These are phyloP conservation scores for Rhyacophila evoluta DNA, from an alignment of 2,888 invertebrate species.

Conservation along the genomic window DNA sequence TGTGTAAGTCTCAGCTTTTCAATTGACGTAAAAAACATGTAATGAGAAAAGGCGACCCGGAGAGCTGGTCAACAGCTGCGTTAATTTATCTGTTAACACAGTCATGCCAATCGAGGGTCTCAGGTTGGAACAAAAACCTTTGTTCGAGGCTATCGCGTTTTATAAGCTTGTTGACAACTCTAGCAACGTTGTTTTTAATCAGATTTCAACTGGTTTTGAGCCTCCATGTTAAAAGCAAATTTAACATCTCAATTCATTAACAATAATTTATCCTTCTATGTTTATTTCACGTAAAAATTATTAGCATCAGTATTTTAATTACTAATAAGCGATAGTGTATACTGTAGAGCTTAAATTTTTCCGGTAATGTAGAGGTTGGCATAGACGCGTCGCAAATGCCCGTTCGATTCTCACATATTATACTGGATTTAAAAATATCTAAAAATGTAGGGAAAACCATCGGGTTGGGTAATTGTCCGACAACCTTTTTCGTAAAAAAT, in stretches of 20 bases:
- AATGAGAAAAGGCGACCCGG: not conserved
- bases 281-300: not conserved
- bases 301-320: too few species aligned
- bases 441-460: too few species aligned
- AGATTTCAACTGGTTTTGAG: too few species aligned
- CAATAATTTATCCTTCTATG: not conserved
- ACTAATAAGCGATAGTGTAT: too few species aligned
- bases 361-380: not conserved
- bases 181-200: not conserved
- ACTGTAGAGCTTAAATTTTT: not conserved
- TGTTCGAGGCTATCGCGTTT: not conserved
- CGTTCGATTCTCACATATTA: too few species aligned
- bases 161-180: not conserved
- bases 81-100: slow-evolving; percentile 1
- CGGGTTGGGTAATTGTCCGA: too few species aligned
- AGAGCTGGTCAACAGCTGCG: not conserved
- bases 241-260: not conserved
- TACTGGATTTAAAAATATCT: too few species aligned
- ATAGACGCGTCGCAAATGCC: too few species aligned
- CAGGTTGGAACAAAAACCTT: not conserved
- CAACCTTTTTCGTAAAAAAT: too few species aligned
- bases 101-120: not conserved
- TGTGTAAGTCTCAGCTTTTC: not conserved
- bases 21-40: not conserved
- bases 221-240: too few species aligned